phyloP scores from a whole-genome alignment of 2,888 invertebrate genomes.

The Temnothorax unifasciatus region DNA sequence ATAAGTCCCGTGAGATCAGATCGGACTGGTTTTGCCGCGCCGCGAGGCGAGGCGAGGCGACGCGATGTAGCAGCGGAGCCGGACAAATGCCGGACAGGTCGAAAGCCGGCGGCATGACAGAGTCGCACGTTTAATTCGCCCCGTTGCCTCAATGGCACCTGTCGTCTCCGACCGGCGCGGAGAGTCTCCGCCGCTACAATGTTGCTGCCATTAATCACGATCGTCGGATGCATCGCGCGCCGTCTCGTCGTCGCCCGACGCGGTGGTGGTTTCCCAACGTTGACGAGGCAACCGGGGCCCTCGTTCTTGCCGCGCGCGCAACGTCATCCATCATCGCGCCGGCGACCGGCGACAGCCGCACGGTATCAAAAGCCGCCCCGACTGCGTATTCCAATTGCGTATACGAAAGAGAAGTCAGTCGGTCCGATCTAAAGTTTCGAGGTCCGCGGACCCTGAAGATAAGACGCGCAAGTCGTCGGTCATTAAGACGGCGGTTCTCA shows the following conservation, averaged over 20 bases:
- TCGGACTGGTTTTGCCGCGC: slow-evolving; percentile 15
- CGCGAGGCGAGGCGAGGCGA: background rate
- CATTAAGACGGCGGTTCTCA: slow-evolving; percentile 15
- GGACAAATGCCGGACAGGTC: background rate
- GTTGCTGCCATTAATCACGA: slow-evolving; percentile 58
- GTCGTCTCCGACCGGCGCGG: slow-evolving; percentile 31
- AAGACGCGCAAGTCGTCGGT: slow-evolving; percentile 1
- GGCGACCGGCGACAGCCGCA: slow-evolving; percentile 61
- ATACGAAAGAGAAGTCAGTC: slow-evolving; percentile 9
- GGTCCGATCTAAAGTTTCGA: slow-evolving; percentile 4
- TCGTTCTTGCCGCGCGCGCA: slow-evolving; percentile 36
- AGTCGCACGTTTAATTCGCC: slow-evolving; percentile 33
- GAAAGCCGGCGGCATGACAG: slow-evolving; percentile 2
- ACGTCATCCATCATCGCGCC: slow-evolving; percentile 59
- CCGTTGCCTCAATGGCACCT: slow-evolving; percentile 50
- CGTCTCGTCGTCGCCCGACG: slow-evolving; percentile 37
- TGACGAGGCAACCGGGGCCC: slow-evolving; percentile 29
- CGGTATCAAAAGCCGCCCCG: slow-evolving; percentile 44
- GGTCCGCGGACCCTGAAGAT: background rate
- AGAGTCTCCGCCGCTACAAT: slow-evolving; percentile 31
- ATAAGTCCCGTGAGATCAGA: background rate
- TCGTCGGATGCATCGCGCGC: slow-evolving; percentile 46
- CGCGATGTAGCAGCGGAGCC: background rate
- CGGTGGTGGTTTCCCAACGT: slow-evolving; percentile 44
- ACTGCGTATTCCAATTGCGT: slow-evolving; percentile 12